phyloP scores from a whole-genome alignment of 2,888 invertebrate species.

The Mermis nigrescens region DNA sequence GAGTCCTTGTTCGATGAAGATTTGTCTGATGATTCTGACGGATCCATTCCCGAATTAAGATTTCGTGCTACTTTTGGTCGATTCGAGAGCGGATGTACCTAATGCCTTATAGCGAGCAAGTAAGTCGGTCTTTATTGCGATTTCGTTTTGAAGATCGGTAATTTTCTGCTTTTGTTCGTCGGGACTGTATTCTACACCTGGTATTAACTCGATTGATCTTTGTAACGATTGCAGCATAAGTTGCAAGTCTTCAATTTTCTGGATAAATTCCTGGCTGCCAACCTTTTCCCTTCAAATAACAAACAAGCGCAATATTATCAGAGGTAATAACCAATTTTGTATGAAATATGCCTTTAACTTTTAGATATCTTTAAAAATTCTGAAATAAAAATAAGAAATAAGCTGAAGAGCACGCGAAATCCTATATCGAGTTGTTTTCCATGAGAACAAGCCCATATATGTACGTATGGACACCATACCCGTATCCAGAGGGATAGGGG shows the following conservation, averaged over 20 bases:
- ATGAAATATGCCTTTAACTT: too few species aligned
- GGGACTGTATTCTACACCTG: constrained; percentile 2
- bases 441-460: too few species aligned
- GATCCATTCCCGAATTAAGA: background rate
- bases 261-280: background rate
- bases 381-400: too few species aligned
- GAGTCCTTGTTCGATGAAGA: background rate
- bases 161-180: background rate
- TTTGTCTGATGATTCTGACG: too few species aligned
- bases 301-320: too few species aligned
- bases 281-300: background rate
- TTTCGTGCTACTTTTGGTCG: background rate
- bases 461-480: too few species aligned
- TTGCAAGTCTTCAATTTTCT: constrained; percentile 1
- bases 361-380: too few species aligned
- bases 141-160: background rate
- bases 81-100: background rate
- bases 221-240: background rate
- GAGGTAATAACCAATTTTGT: too few species aligned
- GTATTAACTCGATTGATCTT: background rate
- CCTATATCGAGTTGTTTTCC: too few species aligned
- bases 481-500: too few species aligned
- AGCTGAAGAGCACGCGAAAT: too few species aligned
- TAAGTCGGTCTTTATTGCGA: background rate
- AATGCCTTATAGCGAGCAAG: background rate